A percentile compares a stretch with the other conserved stretches of the same genome.
These are phyloP conservation scores for Sabatieria punctata DNA, from an alignment of 2,888 invertebrate species.

Conservation along the genomic window DNA sequence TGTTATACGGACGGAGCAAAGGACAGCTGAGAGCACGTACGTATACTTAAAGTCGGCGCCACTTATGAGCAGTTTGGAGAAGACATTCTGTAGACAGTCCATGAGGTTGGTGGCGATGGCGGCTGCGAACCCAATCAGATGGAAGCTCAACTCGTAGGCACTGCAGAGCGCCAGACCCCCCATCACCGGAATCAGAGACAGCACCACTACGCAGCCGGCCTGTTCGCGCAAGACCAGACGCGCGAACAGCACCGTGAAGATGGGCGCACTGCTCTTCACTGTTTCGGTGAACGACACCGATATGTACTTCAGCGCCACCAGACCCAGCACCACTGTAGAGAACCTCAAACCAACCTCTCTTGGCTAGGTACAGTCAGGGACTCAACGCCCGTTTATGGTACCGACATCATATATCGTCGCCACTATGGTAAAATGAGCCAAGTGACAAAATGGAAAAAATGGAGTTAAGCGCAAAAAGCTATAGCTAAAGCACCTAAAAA, in stretches of 20 bases:
- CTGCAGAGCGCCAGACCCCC: conserved; percentile 55
- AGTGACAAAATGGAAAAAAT: too few relatives aligned
- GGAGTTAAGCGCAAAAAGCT: too few relatives aligned
- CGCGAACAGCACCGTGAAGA: conserved; percentile 58
- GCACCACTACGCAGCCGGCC: conserved; percentile 49
- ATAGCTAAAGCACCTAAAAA: too few relatives aligned
- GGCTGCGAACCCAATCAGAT: conserved; percentile 51
- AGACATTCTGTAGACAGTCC: conserved; percentile 60
- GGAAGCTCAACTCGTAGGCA: conserved; percentile 57
- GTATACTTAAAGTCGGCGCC: conserved; percentile 55
- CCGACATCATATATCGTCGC: too few relatives aligned
- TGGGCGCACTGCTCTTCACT: conserved; percentile 58
- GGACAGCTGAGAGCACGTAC: conserved; percentile 46
- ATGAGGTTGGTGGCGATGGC: conserved; percentile 60
- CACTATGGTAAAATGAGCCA: too few relatives aligned
- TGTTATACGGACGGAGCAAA: too few relatives aligned
- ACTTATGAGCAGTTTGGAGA: conserved; percentile 57
- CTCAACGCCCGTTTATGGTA: too few relatives aligned
- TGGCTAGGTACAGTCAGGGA: too few relatives aligned
- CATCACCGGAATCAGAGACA: conserved; percentile 59
- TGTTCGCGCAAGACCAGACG: conserved; percentile 43
- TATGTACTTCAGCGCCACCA: conserved; percentile 56
- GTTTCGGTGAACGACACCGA: conserved; percentile 64
- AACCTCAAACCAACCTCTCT: conserved; percentile 43
- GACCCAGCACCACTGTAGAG: conserved; percentile 52